phyloP scores from a whole-genome alignment of 2,113 vertebrate species.

The Dasyornis broadbenti region DNA sequence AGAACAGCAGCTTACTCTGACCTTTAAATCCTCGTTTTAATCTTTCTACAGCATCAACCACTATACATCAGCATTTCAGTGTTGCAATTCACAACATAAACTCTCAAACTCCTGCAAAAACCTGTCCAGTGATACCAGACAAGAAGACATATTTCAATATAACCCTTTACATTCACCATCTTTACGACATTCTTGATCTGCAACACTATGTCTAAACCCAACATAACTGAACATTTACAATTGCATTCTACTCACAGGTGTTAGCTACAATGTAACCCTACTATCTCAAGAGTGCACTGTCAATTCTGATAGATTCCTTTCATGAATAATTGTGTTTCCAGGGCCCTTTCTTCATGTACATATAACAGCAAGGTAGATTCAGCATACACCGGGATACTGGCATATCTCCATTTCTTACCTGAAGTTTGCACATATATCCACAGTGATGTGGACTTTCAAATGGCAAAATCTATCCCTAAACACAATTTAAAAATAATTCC shows the following conservation, averaged over 20 bases:
- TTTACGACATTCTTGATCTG: background rate
- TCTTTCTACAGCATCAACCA: background rate
- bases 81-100: background rate
- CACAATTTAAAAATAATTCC: background rate
- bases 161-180: background rate
- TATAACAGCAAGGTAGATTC: background rate
- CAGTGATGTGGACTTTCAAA: background rate
- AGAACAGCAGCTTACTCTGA: background rate
- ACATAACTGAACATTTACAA: background rate
- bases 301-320: background rate
- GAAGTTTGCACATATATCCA: background rate
- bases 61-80: background rate
- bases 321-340: background rate
- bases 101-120: background rate
- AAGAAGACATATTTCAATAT: background rate
- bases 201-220: background rate
- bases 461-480: background rate
- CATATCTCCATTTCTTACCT: background rate
- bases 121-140: background rate
- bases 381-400: background rate
- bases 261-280: background rate
- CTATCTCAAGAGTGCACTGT: background rate
- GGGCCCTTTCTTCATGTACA: background rate
- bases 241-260: background rate
- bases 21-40: constrained; percentile 13